Evolutionary conservation across 2,797 vertebrate genomes (phyloP).

Genomic region (Semotilus atromaculatus): DNA sequence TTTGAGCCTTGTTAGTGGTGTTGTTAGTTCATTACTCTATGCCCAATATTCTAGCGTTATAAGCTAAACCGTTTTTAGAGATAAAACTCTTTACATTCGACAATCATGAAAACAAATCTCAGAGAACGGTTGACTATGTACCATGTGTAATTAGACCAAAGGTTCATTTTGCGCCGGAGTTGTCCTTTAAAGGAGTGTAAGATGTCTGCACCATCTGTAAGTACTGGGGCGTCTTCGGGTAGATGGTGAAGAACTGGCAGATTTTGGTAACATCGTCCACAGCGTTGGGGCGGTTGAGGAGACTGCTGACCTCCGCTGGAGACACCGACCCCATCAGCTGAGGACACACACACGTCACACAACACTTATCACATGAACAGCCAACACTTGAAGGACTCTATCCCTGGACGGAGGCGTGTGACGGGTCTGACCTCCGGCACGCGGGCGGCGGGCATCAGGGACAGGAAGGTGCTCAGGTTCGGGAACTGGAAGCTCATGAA

Average conservation of each 20-base stretch:
- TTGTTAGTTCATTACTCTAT: too few relatives aligned
- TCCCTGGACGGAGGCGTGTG: background rate
- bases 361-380: too few relatives aligned
- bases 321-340: slow-evolving; percentile 78
- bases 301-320: slow-evolving; percentile 62
- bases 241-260: slow-evolving; percentile 71
- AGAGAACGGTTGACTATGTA: too few relatives aligned
- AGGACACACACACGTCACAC: background rate
- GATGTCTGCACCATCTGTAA: slow-evolving; percentile 67
- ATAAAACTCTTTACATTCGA: too few relatives aligned
- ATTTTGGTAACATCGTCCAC: slow-evolving; percentile 63
- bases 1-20: too few relatives aligned
- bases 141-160: too few relatives aligned
- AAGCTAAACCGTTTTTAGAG: too few relatives aligned
- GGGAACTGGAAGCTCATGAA: slow-evolving; percentile 79
- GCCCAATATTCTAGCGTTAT: too few relatives aligned
- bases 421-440: slow-evolving; percentile 66
- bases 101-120: too few relatives aligned
- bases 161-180: too few relatives aligned
- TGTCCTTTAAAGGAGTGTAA: too few relatives aligned
- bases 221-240: slow-evolving; percentile 62
- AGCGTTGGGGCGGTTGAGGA: slow-evolving; percentile 61
- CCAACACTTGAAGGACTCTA: background rate
- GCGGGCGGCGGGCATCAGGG: slow-evolving; percentile 67
- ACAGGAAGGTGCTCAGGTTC: slow-evolving; percentile 72